These are phyloP conservation scores for Saxicola maurus DNA, from an alignment of 2,797 vertebrate genomes.

Conservation along the genomic window DNA sequence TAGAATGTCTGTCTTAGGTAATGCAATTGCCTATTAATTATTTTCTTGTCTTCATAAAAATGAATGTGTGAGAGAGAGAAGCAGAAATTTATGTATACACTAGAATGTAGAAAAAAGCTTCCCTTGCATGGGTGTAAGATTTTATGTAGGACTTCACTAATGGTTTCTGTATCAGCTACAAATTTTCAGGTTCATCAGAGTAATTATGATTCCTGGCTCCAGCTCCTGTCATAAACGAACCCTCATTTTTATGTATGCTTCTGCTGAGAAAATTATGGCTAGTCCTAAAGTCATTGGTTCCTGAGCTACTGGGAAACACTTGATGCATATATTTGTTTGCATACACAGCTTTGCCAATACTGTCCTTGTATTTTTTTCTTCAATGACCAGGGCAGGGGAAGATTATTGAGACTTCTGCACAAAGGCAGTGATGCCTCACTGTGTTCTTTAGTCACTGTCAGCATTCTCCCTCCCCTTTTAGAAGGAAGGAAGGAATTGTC, in stretches of 20 bases:
- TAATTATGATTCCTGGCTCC: neutral
- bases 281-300: neutral
- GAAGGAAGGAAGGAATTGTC: neutral
- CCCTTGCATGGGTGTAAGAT: accelerated
- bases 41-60: neutral
- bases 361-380: neutral
- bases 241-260: neutral
- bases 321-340: neutral
- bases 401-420: neutral
- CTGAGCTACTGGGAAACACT: neutral
- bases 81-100: neutral
- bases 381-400: accelerated
- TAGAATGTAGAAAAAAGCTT: neutral
- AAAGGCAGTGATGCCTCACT: neutral
- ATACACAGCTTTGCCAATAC: neutral
- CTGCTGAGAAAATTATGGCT: neutral
- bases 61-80: neutral
- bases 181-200: neutral
- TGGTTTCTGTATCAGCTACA: neutral
- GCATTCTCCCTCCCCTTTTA: neutral
- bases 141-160: neutral
- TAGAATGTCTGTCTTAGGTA: neutral
- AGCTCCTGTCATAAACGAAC: neutral
- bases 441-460: neutral
- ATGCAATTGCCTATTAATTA: neutral